Base-by-base conservation (phyloP, 2,113 vertebrate genomes). In the Rallus limicola region DNA sequence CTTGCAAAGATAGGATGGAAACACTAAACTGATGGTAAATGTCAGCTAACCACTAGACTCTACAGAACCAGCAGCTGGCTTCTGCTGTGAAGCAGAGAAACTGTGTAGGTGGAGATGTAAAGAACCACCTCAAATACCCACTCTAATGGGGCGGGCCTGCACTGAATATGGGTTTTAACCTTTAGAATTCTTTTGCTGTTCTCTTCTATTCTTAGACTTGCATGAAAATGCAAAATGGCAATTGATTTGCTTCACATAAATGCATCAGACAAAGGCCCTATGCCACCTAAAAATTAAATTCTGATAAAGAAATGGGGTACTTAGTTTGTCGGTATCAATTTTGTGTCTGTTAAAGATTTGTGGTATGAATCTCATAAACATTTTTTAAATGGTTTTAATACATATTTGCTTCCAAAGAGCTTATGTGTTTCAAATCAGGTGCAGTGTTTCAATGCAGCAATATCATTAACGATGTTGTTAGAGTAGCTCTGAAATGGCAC, bases 1-100 rank as follows among this genome's bases (percentile, higher is more conserved):
- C 34, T 71, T 88, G 31, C 44, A 74, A 68, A 53, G 58, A 68
- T 62, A 79, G 69, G 81, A 68, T 65, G 86, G 50, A 88, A 96
- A 65, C 19, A 18, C 53, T 84, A 93, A 94, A 86, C 59, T 67
- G 59, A 64, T 70, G 75, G 59, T 93, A 95, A 96, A 97, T 94
- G 92, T 96, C 92, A 96, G 16, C 67, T 90, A 96, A 95, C 94
- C 0, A 3, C 92, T 74, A 96, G 85, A 88, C 85, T 88, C 92
- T 68, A 95, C 82, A 93, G 90, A 88, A 52, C 44, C 56, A 87
- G 85, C 92, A 96, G 92, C 94, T 94, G 90, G 70, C 38, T 93
- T 76, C 71, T 90, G 93, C 82, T 96, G 60, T 36, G 85, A 83
- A 92, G 92, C 88, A 92, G 85, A 80, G 92, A 93, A 93, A 77